phyloP scores from a whole-genome alignment of 1,140 invertebrate species.

The Anagrus nilaparvatae region DNA sequence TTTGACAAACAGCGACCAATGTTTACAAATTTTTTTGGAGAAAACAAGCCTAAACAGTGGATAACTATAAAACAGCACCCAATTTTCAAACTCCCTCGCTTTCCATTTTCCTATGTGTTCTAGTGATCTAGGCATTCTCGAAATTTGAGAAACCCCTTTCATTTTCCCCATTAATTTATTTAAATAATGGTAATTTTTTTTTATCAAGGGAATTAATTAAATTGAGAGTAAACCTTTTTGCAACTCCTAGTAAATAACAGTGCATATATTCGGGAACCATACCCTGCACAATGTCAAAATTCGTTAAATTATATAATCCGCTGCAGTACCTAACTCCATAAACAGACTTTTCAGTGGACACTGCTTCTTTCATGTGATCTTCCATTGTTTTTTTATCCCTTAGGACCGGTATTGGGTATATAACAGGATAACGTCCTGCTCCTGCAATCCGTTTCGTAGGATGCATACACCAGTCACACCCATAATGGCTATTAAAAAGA shows the following conservation, averaged over 20 bases:
- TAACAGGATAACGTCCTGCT: background rate
- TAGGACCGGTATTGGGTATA: background rate
- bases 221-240: slow-evolving; percentile 15
- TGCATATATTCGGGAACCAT: slow-evolving; percentile 16
- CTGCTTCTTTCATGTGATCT: slow-evolving; percentile 8
- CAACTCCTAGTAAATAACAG: slow-evolving; percentile 10
- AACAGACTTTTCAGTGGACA: slow-evolving; percentile 7
- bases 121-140: slow-evolving; percentile 4
- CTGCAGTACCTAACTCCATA: slow-evolving; percentile 13
- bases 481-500: no score
- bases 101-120: slow-evolving; percentile 5
- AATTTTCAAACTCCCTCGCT: slow-evolving; percentile 8
- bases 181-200: no score
- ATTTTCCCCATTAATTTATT: no score
- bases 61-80: slow-evolving; percentile 1
- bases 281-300: slow-evolving; percentile 13
- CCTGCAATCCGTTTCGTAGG: background rate
- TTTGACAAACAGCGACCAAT: slow-evolving; percentile 6
- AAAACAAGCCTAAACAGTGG: background rate
- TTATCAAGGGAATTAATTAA: no score
- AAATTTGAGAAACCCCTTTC: no score
- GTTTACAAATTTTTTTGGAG: background rate
- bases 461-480: background rate
- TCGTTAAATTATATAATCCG: slow-evolving; percentile 5
- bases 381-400: background rate